Conservation (phyloP, 2,888 invertebrate genomes). For the Limnephilus auricula region DNA sequence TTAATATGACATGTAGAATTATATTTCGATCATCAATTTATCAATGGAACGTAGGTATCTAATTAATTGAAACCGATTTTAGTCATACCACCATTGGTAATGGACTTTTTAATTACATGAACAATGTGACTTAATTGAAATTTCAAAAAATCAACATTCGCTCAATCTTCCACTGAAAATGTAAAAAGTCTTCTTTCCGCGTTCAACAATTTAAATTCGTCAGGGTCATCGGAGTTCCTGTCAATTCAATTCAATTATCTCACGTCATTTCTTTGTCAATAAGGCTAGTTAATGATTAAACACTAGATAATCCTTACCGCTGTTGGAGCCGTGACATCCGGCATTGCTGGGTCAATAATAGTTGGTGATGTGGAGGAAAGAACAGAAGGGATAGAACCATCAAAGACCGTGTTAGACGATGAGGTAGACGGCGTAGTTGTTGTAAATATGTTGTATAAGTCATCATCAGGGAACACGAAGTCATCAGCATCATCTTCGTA, state of each 20-base stretch:
- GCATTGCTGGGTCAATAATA: neutral
- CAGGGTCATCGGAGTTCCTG: neutral
- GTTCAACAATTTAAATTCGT: neutral
- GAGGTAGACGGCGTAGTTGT: neutral
- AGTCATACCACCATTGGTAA: neutral
- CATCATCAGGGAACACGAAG: slow-evolving; percentile 23
- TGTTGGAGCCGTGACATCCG: neutral
- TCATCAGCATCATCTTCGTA: neutral
- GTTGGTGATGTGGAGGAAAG: neutral
- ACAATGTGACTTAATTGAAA: neutral
- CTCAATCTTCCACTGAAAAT: neutral
- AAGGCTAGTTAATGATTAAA: neutral
- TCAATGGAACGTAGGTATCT: neutral
- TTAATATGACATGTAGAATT: neutral
- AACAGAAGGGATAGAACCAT: neutral
- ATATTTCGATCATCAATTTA: neutral
- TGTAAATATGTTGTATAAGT: neutral
- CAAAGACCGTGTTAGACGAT: neutral
- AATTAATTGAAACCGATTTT: neutral
- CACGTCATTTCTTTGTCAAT: neutral
- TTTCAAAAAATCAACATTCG: neutral
- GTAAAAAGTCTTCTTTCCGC: neutral
- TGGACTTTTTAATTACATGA: neutral
- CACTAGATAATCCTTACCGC: neutral
- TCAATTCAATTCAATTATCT: neutral